Evolutionary conservation across 2,888 invertebrate species (phyloP), one percentile per base, ranked within the genome.

Genomic region (Melikaiella ostensackeni): DNA sequence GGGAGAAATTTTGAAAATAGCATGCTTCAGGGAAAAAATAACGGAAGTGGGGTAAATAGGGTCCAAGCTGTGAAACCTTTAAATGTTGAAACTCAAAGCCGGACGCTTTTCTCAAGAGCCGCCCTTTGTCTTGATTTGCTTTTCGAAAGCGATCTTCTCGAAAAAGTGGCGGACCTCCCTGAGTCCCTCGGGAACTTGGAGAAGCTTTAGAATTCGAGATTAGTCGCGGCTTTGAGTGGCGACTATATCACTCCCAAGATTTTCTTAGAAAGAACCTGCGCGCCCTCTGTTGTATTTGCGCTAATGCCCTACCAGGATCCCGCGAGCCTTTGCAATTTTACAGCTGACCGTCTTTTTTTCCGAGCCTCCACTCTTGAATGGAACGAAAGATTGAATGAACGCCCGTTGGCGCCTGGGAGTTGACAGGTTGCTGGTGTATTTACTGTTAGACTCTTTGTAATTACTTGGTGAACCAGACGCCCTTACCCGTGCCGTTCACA

Each of bases 361-460:
- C 27, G 4, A 35, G 63, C 19, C 27, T 27, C 19, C 46, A 46
- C 19, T 46, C 27, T 27, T 66, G 46, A 66, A 66, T 66, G 66
- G 66, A 42, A 38, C 42, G 19, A 66, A 46, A 46, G 66, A 46
- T 30, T 66, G 66, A 66, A 66, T 66, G 66, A 66, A 46, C 21
- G 24, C 24, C 24, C 33, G 63, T 63, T n/a, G 63, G 63, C 63
- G 63, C 66, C 42, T 27, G n/a, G n/a, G 2, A 66, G 46, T 66
- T 66, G 66, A 66, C 66, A 66, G 66, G 66, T 50, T 66, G 46
- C 27, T 46, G 27, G 27, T 13, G 66, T 66, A 46, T 66, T 66
- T 66, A 46, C 66, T 50, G 42, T 66, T 46, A 38, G 66, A 30
- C 30, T 66, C 66, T 46, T 66, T 66, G 66, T 66, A 66, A 66